Conservation (phyloP, 2,113 vertebrate genomes). For the Mustela lutreola region DNA sequence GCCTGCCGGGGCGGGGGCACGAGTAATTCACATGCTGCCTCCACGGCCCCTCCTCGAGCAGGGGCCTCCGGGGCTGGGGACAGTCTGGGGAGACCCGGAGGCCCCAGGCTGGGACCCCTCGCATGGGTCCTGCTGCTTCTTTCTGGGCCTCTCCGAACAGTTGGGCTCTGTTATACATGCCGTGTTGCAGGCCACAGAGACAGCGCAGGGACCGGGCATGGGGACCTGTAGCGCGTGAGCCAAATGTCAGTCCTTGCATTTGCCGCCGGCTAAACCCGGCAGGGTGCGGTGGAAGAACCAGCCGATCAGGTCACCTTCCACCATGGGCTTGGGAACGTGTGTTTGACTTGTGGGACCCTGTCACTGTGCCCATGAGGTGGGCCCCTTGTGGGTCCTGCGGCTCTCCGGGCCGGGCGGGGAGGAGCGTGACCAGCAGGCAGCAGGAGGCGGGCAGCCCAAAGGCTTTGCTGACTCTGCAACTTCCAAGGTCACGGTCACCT, state of each 20-base stretch:
- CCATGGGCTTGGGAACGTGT: accelerated
- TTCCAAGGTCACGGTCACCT: neutral
- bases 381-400: neutral
- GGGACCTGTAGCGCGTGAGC: accelerated
- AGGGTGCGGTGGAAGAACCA: accelerated
- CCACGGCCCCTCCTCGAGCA: accelerated
- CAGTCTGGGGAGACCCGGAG: accelerated
- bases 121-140: accelerated
- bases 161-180: neutral
- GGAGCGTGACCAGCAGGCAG: accelerated
- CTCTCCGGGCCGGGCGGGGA: accelerated
- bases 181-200: accelerated
- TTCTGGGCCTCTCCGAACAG: neutral
- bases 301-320: neutral
- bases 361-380: accelerated
- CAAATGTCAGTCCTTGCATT: neutral
- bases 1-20: accelerated
- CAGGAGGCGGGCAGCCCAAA: accelerated
- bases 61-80: accelerated
- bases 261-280: accelerated
- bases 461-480: neutral
- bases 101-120: neutral
- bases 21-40: accelerated
- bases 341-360: accelerated
- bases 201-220: neutral